Percentiles rank a stretch among this genome's conserved stretches.
phyloP scores from a whole-genome alignment of 2,797 vertebrate species.

The Botia kubotai region DNA sequence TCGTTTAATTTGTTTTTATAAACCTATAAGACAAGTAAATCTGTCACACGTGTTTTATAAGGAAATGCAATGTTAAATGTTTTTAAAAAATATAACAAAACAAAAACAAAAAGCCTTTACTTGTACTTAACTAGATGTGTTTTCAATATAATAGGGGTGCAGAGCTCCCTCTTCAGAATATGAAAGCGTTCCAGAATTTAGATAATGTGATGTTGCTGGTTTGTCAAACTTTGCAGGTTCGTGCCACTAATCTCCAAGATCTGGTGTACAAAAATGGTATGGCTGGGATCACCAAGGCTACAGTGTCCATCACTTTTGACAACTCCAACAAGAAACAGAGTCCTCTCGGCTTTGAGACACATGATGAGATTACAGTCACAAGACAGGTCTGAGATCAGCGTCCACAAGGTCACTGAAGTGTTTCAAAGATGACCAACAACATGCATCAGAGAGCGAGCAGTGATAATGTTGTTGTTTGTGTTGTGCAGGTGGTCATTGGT shows the following conservation, averaged over 20 bases:
- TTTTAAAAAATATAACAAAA: background rate
- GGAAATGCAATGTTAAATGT: too few relatives aligned
- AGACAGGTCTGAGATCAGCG: conserved; percentile 83
- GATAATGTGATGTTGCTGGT: background rate
- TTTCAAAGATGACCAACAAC: too few relatives aligned
- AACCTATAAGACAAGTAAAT: too few relatives aligned
- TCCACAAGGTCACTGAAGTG: background rate
- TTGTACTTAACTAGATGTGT: background rate
- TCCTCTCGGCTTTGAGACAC: conserved; percentile 91
- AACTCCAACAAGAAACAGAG: conserved; percentile 93
- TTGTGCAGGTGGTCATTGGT: conserved; percentile 85
- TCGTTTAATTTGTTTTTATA: too few relatives aligned
- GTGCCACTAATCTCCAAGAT: conserved; percentile 92
- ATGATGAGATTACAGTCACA: conserved; percentile 90
- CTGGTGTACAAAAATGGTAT: conserved; percentile 95
- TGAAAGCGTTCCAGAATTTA: background rate
- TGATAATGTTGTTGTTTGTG: background rate
- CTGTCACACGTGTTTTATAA: background rate
- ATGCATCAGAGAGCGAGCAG: background rate
- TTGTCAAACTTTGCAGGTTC: conserved; percentile 77
- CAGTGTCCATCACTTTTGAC: conserved; percentile 93
- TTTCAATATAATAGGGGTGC: background rate
- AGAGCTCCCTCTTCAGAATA: background rate
- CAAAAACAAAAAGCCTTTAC: background rate
- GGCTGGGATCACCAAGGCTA: conserved; percentile 92